These are phyloP conservation scores for Miltochrista miniata DNA, from an alignment of 2,888 invertebrate genomes.

Conservation along the genomic window DNA sequence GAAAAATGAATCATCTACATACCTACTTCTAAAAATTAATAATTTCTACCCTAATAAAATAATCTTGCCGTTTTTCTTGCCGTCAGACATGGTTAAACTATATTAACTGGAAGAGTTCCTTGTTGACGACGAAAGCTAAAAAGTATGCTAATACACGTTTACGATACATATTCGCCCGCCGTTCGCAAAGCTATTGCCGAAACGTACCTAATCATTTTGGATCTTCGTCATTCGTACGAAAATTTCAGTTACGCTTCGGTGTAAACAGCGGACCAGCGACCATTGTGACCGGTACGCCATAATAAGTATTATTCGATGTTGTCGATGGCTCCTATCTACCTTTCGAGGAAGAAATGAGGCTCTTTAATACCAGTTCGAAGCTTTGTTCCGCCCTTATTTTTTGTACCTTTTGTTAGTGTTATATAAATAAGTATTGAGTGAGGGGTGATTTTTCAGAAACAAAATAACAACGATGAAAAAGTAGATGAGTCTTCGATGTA, in stretches of 20 bases:
- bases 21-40: too few relatives aligned
- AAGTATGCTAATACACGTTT: too few relatives aligned
- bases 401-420: conserved; percentile 54
- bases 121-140: too few relatives aligned
- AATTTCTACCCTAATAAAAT: too few relatives aligned
- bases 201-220: too few relatives aligned
- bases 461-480: conserved; percentile 39
- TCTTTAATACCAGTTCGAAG: conserved; percentile 53
- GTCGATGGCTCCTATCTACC: conserved; percentile 54
- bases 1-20: too few relatives aligned
- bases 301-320: conserved; percentile 67
- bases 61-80: too few relatives aligned
- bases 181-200: too few relatives aligned
- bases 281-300: conserved; percentile 55
- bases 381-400: conserved; percentile 48
- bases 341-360: conserved; percentile 52
- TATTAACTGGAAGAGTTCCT: too few relatives aligned
- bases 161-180: too few relatives aligned
- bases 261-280: conserved; percentile 33
- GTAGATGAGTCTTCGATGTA: conserved; percentile 34
- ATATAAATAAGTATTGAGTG: conserved; percentile 45
- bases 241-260: conserved; percentile 30
- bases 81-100: too few relatives aligned
- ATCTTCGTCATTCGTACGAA: not conserved
- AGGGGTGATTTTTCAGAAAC: conserved; percentile 24